phyloP scores from a whole-genome alignment of 2,797 vertebrate genomes.

The Paguma larvata region DNA sequence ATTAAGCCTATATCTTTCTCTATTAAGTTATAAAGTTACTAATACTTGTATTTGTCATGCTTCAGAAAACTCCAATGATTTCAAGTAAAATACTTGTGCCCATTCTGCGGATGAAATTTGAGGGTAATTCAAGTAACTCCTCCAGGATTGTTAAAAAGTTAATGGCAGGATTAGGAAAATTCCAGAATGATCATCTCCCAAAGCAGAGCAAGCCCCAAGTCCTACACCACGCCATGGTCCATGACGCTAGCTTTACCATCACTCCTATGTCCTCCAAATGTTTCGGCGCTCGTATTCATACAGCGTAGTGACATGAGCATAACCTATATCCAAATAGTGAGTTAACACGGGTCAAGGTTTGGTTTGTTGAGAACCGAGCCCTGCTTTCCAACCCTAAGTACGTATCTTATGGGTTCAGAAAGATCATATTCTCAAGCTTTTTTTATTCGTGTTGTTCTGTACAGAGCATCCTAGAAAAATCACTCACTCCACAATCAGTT shows the following conservation, averaged over 20 bases:
- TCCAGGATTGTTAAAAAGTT: not conserved
- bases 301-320: not conserved
- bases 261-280: not conserved
- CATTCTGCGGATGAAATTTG: not conserved
- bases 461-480: constrained; percentile 61
- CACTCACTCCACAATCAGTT: constrained; percentile 61
- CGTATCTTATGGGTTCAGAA: constrained; percentile 4
- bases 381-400: constrained; percentile 31
- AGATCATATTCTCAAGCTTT: not conserved
- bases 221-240: not conserved
- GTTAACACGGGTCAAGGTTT: not conserved
- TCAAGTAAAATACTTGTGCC: not conserved
- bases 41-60: not conserved
- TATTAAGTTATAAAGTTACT: not conserved
- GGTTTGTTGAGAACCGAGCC: constrained; percentile 43
- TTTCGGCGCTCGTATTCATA: not conserved
- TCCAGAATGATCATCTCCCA: not conserved
- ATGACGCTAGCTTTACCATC: not conserved
- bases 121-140: not conserved
- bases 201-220: not conserved
- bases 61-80: constrained; percentile 19
- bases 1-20: not conserved
- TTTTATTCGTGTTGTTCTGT: constrained; percentile 52
- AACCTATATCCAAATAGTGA: not conserved
- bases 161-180: not conserved